Percentiles rank a stretch among this genome's conserved stretches.
phyloP scores from a whole-genome alignment of 2,888 invertebrate species.

The Acrocera orbiculus region DNA sequence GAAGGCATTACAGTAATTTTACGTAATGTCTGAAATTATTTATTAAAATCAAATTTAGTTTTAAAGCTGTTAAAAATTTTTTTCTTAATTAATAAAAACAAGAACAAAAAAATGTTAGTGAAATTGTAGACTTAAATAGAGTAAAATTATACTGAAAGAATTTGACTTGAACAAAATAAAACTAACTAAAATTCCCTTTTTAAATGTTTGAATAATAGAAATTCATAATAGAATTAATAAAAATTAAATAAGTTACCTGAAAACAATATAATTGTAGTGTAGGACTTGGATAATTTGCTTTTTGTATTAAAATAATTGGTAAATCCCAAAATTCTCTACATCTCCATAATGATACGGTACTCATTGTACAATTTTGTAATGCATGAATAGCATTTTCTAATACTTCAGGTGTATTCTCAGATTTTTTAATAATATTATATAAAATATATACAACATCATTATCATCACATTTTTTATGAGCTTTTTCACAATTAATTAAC shows the following conservation, averaged over 20 bases:
- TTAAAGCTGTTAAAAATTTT: background rate
- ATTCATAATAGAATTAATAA: background rate
- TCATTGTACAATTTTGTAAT: constrained; percentile 20
- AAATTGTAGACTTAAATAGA: no score
- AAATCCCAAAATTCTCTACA: constrained; percentile 21
- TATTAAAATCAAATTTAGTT: background rate
- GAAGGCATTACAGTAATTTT: constrained; percentile 24
- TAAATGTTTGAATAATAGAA: background rate
- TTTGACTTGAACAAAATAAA: no score
- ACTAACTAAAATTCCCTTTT: no score
- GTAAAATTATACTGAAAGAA: no score
- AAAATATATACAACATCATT: constrained; percentile 19
- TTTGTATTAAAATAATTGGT: constrained; percentile 17
- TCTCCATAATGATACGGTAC: constrained; percentile 20
- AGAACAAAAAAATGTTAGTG: no score
- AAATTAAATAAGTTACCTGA: constrained; percentile 14
- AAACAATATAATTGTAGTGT: constrained; percentile 22
- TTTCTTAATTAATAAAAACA: no score
- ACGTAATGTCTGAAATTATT: constrained; percentile 16
- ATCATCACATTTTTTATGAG: constrained; percentile 18
- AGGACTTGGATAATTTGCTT: constrained; percentile 15
- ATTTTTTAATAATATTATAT: constrained; percentile 12
- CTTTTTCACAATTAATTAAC: constrained; percentile 21
- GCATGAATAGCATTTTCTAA: constrained; percentile 18
- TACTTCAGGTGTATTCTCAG: constrained; percentile 6